Conservation (phyloP, 2,888 invertebrate species). For the Archips xylosteana region DNA sequence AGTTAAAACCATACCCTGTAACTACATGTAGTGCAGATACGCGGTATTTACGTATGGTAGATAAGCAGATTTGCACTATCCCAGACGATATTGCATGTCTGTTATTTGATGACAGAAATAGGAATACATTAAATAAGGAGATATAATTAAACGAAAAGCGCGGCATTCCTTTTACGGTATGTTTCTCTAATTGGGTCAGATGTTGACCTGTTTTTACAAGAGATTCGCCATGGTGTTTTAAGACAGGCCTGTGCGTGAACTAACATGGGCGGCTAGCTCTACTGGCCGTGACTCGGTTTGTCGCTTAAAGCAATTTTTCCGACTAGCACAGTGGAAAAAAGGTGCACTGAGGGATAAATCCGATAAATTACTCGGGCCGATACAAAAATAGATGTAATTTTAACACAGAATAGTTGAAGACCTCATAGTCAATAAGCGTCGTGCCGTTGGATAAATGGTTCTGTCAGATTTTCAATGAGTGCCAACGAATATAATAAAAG, state of each 20-base stretch:
- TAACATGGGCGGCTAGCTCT: background rate
- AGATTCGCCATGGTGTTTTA: background rate
- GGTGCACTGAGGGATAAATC: background rate
- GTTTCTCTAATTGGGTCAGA: conserved; percentile 30
- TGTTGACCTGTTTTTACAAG: conserved; percentile 32
- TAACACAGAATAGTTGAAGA: no score
- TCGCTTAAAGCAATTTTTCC: background rate
- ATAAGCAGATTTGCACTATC: no score
- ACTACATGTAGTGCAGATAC: no score
- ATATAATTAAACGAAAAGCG: conserved; percentile 21
- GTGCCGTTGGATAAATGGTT: no score
- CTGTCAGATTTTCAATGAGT: no score
- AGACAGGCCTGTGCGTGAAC: background rate
- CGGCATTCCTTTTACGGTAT: conserved; percentile 21
- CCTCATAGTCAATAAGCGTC: no score
- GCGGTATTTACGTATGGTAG: no score
- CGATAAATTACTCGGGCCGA: background rate
- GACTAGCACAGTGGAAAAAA: background rate
- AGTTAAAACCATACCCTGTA: no score
- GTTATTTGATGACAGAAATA: background rate
- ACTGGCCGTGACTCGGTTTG: background rate
- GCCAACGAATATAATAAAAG: no score
- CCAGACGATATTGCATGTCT: background rate
- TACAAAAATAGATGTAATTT: background rate
- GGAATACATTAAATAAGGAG: background rate